These are phyloP conservation scores for Augochlora pura DNA, from an alignment of 1,140 invertebrate species.

Conservation along the genomic window DNA sequence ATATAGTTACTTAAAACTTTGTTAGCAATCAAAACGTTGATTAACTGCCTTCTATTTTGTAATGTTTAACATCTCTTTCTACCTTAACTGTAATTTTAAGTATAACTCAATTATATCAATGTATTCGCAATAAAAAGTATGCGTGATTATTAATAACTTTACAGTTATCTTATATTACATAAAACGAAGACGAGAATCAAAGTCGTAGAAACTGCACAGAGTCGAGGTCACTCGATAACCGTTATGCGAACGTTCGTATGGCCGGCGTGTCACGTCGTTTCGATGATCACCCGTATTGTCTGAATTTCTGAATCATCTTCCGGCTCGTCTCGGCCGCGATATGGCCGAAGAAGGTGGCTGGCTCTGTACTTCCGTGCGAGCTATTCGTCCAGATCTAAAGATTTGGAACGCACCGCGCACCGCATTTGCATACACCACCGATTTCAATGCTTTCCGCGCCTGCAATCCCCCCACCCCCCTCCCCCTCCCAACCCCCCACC, in stretches of 20 bases:
- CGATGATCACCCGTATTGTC: constrained; percentile 23
- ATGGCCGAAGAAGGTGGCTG: constrained; percentile 27
- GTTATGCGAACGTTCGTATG: not conserved
- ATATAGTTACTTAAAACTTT: no score
- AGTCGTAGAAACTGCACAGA: not conserved
- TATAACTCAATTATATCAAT: no score
- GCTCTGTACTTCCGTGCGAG: constrained; percentile 51
- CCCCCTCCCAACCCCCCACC: no score
- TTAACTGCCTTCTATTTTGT: no score
- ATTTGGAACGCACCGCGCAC: constrained; percentile 59
- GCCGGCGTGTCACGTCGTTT: not conserved
- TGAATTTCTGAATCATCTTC: constrained; percentile 32
- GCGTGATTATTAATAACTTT: no score
- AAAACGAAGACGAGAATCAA: no score
- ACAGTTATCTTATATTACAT: no score
- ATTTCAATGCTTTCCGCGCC: constrained; percentile 67
- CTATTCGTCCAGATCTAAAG: constrained; percentile 62
- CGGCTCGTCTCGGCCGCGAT: constrained; percentile 30
- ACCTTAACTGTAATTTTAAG: no score
- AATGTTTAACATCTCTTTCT: no score
- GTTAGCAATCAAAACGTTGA: no score
- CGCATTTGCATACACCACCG: constrained; percentile 76
- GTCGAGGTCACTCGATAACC: not conserved
- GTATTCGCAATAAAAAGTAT: no score
- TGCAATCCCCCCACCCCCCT: constrained; percentile 1